Evolutionary conservation across 2,797 vertebrate genomes (phyloP).

Genomic region (Lutjanus argentimaculatus): DNA sequence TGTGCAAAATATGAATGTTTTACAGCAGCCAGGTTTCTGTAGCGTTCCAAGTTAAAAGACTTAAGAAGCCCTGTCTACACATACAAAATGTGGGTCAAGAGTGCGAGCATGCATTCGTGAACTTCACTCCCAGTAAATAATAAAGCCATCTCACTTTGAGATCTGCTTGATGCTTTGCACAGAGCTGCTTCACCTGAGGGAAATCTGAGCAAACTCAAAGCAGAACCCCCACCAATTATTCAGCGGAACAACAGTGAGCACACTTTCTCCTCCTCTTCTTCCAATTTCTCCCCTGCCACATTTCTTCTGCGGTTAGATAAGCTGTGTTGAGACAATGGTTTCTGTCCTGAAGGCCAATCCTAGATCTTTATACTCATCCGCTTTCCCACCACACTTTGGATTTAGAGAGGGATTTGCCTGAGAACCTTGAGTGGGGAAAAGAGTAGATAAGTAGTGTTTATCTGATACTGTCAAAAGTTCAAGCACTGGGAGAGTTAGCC

Average conservation of each 20-base stretch:
- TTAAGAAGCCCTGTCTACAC: too few species aligned
- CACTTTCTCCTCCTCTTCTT: neutral
- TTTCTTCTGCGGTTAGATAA: constrained; percentile 5
- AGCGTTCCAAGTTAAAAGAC: too few species aligned
- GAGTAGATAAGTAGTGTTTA: constrained; percentile 57
- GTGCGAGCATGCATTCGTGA: neutral
- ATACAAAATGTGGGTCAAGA: neutral
- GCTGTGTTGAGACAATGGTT: constrained; percentile 42
- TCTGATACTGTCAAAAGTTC: constrained; percentile 66
- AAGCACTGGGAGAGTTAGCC: constrained; percentile 44
- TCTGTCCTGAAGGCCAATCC: constrained; percentile 44
- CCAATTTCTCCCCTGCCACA: neutral
- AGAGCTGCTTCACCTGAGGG: constrained; percentile 34
- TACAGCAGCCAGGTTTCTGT: too few species aligned
- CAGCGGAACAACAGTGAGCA: constrained; percentile 1
- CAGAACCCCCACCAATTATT: constrained; percentile 28
- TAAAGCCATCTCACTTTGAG: neutral
- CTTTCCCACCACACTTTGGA: constrained; percentile 57
- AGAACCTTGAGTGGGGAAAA: constrained; percentile 50
- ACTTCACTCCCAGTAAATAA: neutral
- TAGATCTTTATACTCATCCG: constrained; percentile 35
- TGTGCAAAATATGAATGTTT: too few species aligned
- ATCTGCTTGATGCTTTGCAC: neutral
- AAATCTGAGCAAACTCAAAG: constrained; percentile 19
- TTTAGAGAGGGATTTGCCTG: constrained; percentile 60